Conservation (phyloP, 2,888 invertebrate genomes). For the Rhingia campestris region DNA sequence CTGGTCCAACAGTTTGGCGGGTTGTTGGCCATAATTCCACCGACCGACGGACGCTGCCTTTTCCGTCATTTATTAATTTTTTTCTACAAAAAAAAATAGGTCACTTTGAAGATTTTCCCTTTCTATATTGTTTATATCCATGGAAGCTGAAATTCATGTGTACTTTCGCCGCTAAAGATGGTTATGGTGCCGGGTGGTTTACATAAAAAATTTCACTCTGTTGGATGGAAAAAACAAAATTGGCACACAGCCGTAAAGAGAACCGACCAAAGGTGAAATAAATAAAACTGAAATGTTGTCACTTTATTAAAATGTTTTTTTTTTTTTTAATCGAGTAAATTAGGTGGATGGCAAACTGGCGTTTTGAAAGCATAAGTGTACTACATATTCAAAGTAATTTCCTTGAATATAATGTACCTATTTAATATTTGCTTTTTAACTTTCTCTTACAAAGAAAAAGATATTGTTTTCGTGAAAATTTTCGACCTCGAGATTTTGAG, state of each 20-base stretch:
- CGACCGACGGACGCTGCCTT: conserved; percentile 5
- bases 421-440: background rate
- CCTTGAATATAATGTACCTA: background rate
- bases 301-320: conserved; percentile 56
- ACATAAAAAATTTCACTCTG: conserved; percentile 39
- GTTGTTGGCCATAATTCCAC: conserved; percentile 59
- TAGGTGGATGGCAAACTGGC: conserved; percentile 25
- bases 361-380: background rate
- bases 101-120: conserved; percentile 73
- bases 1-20: conserved; percentile 51
- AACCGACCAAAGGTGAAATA: conserved; percentile 57
- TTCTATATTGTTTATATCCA: conserved; percentile 66
- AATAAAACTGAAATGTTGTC: conserved; percentile 60
- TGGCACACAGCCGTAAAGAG: conserved; percentile 43
- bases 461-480: too few relatives aligned
- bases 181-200: conserved; percentile 24
- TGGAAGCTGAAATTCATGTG: conserved; percentile 71
- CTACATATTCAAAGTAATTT: too few relatives aligned
- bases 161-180: conserved; percentile 39
- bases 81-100: conserved; percentile 53
- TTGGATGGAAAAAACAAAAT: conserved; percentile 12
- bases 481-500: too few relatives aligned
- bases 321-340: conserved; percentile 50
- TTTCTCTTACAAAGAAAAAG: too few relatives aligned
- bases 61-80: conserved; percentile 41